Evolutionary conservation across 2,797 vertebrate species (phyloP), one percentile per base, ranked within the genome.

Genomic region (Salarias fasciatus): DNA sequence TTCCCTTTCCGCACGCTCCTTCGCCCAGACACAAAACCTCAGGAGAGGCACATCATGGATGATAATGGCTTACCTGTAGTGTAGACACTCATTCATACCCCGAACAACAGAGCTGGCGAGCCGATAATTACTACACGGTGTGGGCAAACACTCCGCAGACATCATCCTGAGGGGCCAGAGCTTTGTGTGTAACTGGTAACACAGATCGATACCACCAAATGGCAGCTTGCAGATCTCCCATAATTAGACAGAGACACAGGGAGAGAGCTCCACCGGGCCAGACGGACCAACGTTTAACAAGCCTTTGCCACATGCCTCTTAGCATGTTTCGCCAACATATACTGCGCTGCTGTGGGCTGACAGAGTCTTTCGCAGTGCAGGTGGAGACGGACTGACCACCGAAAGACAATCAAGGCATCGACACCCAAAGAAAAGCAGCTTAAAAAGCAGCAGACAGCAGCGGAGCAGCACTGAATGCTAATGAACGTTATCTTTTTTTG

Each of bases 141-240:
- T 75, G 51, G 55, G 68, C 46, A 78, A 74, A 85, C 69, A 75
- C 71, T 73, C 79, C 53, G 43, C 52, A 72, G 71, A 79, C 70
- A 79, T 73, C 59, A 43, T 75, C 76, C 73, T 49, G 66, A 71
- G 66, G 66, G 76, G 60, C 60, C 57, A 13, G 36, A 47, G 64
- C 56, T 49, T 75, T 61, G 72, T 67, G 65, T 75, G 79, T 64
- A 75, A 75, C 79, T 82, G 78, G 75, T 77, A 69, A 53, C 35
- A 40, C 57, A 65, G 84, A 88, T 89, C 85, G 3, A 89, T 90
- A 84, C 40, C 45, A 54, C 36, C 80, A 77, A 88, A 88, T 83
- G 79, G 80, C 85, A 83, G 77, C 82, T 68, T 71, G 69, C 53
- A 73, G 73, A 81, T 83, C 78, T 68, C 51, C 60, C 58, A 71